Conservation (phyloP, 1,140 invertebrate species). For the Euglossa dilemma region DNA sequence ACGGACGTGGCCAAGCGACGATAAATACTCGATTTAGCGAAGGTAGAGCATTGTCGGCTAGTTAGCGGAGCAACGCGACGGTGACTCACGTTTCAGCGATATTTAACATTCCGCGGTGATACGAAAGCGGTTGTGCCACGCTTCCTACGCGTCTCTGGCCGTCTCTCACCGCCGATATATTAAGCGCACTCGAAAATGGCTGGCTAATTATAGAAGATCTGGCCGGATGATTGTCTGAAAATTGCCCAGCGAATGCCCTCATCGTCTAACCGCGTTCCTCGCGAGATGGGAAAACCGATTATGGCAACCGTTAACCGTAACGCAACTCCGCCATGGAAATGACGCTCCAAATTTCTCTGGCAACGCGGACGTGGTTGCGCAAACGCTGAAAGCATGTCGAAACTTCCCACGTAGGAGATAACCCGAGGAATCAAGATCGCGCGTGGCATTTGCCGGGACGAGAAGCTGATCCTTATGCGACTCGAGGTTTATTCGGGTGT, state of each 20-base stretch:
- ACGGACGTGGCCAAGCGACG: neutral
- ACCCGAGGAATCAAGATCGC: neutral
- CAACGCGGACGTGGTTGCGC: neutral
- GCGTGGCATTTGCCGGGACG: neutral
- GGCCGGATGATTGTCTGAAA: too few species aligned
- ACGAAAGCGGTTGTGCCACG: slow-evolving; percentile 47
- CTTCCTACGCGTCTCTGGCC: slow-evolving; percentile 55
- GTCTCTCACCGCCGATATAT: neutral
- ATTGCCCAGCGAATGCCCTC: too few species aligned
- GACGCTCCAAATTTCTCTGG: neutral
- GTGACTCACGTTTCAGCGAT: slow-evolving; percentile 71
- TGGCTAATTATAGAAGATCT: too few species aligned
- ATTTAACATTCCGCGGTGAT: slow-evolving; percentile 71
- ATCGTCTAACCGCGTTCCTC: too few species aligned
- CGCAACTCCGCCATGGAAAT: neutral
- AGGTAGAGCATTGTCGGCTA: slow-evolving; percentile 50
- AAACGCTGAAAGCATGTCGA: neutral
- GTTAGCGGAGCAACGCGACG: slow-evolving; percentile 40
- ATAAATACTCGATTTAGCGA: slow-evolving; percentile 62
- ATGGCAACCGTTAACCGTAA: neutral
- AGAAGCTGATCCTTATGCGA: neutral
- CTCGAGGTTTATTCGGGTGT: neutral
- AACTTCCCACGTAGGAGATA: neutral
- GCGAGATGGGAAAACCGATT: neutral
- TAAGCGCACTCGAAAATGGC: slow-evolving; percentile 9